These are phyloP conservation scores for Phylloscopus whistleri DNA, from an alignment of 2,113 vertebrate genomes.

Conservation along the genomic window DNA sequence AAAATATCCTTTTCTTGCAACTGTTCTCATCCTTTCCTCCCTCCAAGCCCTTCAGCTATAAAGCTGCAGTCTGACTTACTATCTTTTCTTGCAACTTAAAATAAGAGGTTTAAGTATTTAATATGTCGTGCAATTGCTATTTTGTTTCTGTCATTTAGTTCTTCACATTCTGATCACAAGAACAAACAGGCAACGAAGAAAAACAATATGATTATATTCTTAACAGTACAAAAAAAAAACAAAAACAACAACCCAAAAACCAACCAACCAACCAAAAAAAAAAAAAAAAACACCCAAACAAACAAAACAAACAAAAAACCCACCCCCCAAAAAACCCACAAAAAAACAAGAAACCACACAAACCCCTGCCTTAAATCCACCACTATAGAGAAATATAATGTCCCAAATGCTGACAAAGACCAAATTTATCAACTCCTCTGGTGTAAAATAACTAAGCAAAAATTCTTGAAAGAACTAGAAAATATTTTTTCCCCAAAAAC, in stretches of 20 bases:
- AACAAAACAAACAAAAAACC: neutral
- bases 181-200: neutral
- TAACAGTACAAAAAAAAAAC: neutral
- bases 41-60: neutral
- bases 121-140: neutral
- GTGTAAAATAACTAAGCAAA: neutral
- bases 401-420: neutral
- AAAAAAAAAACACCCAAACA: fast-evolving
- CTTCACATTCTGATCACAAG: conserved; percentile 9
- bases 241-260: no score
- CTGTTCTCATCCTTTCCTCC: neutral
- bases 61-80: conserved; percentile 4
- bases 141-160: conserved; percentile 48
- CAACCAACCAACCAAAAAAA: fast-evolving
- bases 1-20: conserved; percentile 26
- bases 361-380: neutral
- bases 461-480: neutral
- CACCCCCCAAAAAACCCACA: neutral
- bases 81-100: conserved; percentile 30
- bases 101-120: conserved; percentile 29
- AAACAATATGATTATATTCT: neutral
- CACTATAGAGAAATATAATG: neutral
- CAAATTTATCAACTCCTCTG: neutral
- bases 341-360: neutral
- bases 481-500: fast-evolving